A percentile compares a stretch with the other conserved stretches of the same genome.
Conservation (phyloP, 1,140 invertebrate genomes). For the Danaus plexippus region DNA sequence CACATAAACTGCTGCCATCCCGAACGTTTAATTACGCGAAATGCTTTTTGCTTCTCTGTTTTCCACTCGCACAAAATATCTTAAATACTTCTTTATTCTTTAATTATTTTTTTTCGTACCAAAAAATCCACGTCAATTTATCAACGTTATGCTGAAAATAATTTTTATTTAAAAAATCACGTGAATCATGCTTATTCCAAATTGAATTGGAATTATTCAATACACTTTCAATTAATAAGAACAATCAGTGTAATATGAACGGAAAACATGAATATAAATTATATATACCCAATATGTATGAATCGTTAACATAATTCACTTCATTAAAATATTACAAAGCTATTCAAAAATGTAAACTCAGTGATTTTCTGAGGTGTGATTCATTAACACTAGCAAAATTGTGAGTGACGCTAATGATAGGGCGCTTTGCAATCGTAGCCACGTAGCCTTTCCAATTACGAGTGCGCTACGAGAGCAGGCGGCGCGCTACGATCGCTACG, state of each 20-base stretch:
- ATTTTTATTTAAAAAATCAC: no score
- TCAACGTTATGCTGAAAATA: no score
- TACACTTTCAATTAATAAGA: no score
- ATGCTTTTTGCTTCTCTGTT: slow-evolving; percentile 7
- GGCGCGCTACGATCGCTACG: slow-evolving; percentile 15
- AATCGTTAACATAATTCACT: no score
- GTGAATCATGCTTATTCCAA: no score
- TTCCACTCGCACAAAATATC: slow-evolving; percentile 2
- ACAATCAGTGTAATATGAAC: no score
- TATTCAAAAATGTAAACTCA: no score
- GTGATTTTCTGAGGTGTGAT: slow-evolving; percentile 10
- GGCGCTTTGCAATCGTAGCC: slow-evolving; percentile 53
- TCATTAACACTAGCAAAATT: slow-evolving; percentile 32
- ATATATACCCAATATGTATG: no score
- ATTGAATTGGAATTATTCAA: no score
- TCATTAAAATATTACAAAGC: neutral
- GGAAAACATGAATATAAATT: no score
- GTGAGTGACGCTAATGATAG: slow-evolving; percentile 67
- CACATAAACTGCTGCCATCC: slow-evolving; percentile 61
- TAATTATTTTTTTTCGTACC: no score
- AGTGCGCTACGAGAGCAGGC: slow-evolving; percentile 28
- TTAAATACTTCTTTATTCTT: no score
- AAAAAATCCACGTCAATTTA: neutral
- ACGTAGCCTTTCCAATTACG: slow-evolving; percentile 63
- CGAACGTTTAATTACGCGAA: slow-evolving; percentile 56